Conservation (phyloP, 2,113 vertebrate species). For the Albula glossodonta region DNA sequence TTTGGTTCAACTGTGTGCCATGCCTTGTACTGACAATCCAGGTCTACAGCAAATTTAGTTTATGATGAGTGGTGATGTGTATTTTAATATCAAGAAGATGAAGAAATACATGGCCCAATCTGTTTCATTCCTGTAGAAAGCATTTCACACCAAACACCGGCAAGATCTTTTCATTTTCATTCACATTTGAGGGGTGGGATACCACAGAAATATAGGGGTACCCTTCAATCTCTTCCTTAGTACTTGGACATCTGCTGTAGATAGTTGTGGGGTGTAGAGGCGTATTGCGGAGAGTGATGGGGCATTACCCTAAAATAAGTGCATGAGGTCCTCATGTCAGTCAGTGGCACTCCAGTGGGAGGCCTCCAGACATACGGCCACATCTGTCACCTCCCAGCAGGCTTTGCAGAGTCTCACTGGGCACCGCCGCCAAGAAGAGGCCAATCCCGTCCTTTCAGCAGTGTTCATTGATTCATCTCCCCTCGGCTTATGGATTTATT, state of each 20-base stretch:
- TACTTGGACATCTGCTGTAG: background rate
- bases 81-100: too few relatives aligned
- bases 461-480: constrained; percentile 52
- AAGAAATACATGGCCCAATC: too few relatives aligned
- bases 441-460: constrained; percentile 43
- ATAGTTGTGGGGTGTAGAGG: background rate
- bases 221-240: too few relatives aligned
- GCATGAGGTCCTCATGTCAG: constrained; percentile 29
- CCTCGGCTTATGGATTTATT: constrained; percentile 47
- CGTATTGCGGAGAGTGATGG: background rate
- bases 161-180: background rate
- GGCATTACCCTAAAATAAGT: constrained; percentile 30
- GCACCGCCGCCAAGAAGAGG: constrained; percentile 27
- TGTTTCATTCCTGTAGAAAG: too few relatives aligned
- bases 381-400: constrained; percentile 38
- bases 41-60: too few relatives aligned
- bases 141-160: too few relatives aligned
- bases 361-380: constrained; percentile 28
- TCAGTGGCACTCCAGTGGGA: constrained; percentile 24
- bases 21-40: too few relatives aligned
- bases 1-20: too few relatives aligned
- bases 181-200: background rate
- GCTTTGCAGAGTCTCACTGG: constrained; percentile 28
- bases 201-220: too few relatives aligned
- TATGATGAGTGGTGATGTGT: too few relatives aligned